These are phyloP conservation scores for Phasianus colchicus DNA, from an alignment of 2,113 vertebrate genomes.

Conservation along the genomic window DNA sequence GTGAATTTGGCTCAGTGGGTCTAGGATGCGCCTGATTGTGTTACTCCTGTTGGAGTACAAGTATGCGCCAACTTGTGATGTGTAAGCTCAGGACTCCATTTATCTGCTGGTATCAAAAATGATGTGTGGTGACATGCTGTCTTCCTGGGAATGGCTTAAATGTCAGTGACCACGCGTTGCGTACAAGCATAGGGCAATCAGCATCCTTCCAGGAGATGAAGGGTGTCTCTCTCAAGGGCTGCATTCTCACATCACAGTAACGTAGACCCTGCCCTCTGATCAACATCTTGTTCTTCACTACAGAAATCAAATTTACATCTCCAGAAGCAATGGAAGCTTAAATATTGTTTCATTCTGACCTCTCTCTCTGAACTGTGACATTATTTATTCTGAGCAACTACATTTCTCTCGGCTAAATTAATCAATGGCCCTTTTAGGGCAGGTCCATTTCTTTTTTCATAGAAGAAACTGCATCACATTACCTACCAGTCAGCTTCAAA, in stretches of 20 bases:
- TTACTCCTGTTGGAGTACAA: neutral
- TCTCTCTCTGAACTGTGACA: constrained; percentile 10
- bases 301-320: constrained; percentile 36
- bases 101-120: neutral
- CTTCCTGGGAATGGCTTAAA: neutral
- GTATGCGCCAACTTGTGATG: accelerated
- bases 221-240: neutral
- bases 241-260: neutral
- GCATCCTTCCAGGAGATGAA: neutral
- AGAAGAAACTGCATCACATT: constrained; percentile 33
- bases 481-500: constrained; percentile 25
- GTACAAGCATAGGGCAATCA: neutral
- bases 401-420: constrained; percentile 51
- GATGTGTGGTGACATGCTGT: neutral
- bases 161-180: neutral
- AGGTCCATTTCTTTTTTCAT: constrained; percentile 5
- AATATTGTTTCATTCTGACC: constrained; percentile 17
- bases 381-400: constrained; percentile 20
- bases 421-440: constrained; percentile 30
- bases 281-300: neutral
- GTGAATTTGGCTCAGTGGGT: neutral
- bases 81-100: neutral
- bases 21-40: too few relatives aligned
- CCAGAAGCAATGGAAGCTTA: neutral
- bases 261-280: neutral